These are phyloP conservation scores for Stenodema calcarata DNA, from an alignment of 2,888 invertebrate species.

Conservation along the genomic window DNA sequence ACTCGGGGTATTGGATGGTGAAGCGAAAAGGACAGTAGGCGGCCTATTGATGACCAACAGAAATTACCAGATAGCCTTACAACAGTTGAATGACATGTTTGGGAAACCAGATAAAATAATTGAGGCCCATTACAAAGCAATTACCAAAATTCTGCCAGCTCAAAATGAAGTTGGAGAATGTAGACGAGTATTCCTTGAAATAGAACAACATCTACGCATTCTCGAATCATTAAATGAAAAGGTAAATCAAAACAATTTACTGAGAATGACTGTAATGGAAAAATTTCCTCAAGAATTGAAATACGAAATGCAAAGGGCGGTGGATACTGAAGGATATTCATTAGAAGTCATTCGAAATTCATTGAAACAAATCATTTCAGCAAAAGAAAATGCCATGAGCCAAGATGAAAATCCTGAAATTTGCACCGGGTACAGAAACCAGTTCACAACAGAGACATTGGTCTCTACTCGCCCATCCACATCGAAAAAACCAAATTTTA, in stretches of 20 bases:
- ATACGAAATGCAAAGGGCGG: neutral
- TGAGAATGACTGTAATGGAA: too few species aligned
- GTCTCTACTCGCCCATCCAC: neutral
- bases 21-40: neutral
- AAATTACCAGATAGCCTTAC: neutral
- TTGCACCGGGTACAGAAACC: too few species aligned
- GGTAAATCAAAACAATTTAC: neutral
- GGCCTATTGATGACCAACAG: neutral
- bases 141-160: neutral
- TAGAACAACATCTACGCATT: neutral
- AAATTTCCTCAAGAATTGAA: neutral
- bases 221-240: neutral
- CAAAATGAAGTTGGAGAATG: neutral
- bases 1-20: neutral
- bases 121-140: neutral
- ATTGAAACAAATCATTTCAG: neutral
- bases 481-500: too few species aligned
- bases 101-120: neutral
- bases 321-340: neutral
- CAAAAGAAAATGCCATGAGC: neutral
- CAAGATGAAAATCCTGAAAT: too few species aligned
- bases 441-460: neutral
- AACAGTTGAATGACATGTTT: neutral
- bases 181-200: neutral
- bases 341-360: neutral